These are phyloP conservation scores for Oscheius sp. DNA, from an alignment of 2,888 invertebrate genomes.

Conservation along the genomic window DNA sequence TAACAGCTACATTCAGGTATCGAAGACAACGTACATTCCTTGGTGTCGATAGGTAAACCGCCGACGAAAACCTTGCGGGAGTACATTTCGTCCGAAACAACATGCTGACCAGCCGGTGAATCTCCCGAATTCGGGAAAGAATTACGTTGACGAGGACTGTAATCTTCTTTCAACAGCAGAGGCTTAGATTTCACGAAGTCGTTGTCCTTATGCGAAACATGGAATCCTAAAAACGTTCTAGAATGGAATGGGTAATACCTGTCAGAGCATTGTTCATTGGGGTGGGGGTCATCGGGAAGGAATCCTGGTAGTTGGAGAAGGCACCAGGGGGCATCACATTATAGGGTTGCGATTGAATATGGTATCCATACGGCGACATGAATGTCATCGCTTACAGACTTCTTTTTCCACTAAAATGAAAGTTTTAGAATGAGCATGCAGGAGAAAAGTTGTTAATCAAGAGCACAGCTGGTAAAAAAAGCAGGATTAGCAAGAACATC, in stretches of 20 bases:
- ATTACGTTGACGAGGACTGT: background rate
- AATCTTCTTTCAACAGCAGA: background rate
- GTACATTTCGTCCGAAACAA: conserved; percentile 72
- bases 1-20: background rate
- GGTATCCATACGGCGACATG: background rate
- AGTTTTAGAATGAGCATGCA: background rate
- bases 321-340: background rate
- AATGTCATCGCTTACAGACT: background rate
- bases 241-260: background rate
- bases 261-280: conserved; percentile 5
- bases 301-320: background rate
- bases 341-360: background rate
- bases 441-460: too few species aligned
- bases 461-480: too few species aligned
- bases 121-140: background rate
- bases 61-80: conserved; percentile 96
- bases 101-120: background rate
- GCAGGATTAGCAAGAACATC: too few species aligned
- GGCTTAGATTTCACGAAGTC: background rate
- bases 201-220: background rate
- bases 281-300: background rate
- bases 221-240: background rate
- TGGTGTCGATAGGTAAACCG: conserved; percentile 96
- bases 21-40: conserved; percentile 82
- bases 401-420: background rate